Base-by-base conservation (phyloP, 1,140 invertebrate genomes). In the Whitmania pigra region DNA sequence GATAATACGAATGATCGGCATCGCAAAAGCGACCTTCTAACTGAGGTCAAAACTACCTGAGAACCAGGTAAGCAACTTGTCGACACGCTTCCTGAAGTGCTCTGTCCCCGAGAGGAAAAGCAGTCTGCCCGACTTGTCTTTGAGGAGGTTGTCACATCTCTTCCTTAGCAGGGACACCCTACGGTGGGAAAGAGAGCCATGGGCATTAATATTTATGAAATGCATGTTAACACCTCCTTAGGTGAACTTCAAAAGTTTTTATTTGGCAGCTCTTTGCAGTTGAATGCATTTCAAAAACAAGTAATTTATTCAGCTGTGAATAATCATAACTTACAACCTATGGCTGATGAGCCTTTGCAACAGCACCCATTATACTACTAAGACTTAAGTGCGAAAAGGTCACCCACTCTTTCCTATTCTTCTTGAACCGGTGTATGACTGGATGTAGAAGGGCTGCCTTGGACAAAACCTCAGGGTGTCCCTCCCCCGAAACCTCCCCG, bases 401-500 rank as follows among this genome's bases (percentile, higher is more conserved):
- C 2, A 6, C 29, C 53, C n/a, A 70, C 69, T 70, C 69, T 70
- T 70, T 70, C 29, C 29, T 70, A 49, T 54, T n/a, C 69, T 70
- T 70, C 69, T 53, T 70, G 31, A 70, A 49, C n/a, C 49, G 29
- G 25, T 27, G 53, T 17, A 75, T 57, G 0, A 80, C 63, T 4
- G 76, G 76, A 9, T 67, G 69, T n/a, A 79, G 63, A 57, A 77
- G 76, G 20, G 66, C 53, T 1, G 77, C 77, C 70, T 73, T 73
- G 54, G 75, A 75, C 43, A 80, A 72, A 22, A 78, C 54, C 17
- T 72, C 75, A 18, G 71, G 70, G 31, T 73, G 69, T 29, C 77
- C 75, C 43, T 77, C 75, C 57, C 76, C 76, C 25, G 77, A 53
- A n/a, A 78, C 49, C 55, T 76, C 75, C 71, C 76, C 75, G 66